These are phyloP conservation scores for Heliopora coerulea DNA, from an alignment of 92 coral and sea anemone genomes.

Conservation along the genomic window DNA sequence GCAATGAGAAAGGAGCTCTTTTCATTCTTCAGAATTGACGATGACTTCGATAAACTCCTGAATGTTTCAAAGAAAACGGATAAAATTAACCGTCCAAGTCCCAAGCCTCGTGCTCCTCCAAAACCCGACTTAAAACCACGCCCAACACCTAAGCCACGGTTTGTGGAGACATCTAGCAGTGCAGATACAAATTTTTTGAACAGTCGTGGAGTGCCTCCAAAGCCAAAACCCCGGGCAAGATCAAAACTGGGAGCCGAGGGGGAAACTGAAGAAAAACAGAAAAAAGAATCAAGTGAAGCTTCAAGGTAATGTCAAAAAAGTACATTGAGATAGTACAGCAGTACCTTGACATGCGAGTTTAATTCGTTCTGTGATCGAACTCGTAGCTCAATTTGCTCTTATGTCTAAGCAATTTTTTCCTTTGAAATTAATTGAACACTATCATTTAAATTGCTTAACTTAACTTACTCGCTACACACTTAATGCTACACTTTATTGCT, in stretches of 20 bases:
- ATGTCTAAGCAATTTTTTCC: too few species aligned
- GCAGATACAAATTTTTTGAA: constrained; percentile 60
- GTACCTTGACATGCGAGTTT: too few species aligned
- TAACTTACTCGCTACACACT: too few species aligned
- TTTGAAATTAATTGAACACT: too few species aligned
- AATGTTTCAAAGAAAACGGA: constrained; percentile 58
- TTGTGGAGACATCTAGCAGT: constrained; percentile 70
- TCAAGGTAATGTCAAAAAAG: neutral
- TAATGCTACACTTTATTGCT: too few species aligned
- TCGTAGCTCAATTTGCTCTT: too few species aligned
- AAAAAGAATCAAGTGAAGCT: neutral
- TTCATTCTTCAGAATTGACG: constrained; percentile 86
- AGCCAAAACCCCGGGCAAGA: constrained; percentile 37
- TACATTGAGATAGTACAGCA: too few species aligned
- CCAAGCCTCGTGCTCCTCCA: constrained; percentile 54
- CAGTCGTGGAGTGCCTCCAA: constrained; percentile 29
- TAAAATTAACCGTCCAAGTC: constrained; percentile 60
- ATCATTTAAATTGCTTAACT: too few species aligned
- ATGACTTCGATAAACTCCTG: constrained; percentile 85
- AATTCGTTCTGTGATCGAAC: too few species aligned
- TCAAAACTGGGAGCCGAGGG: neutral
- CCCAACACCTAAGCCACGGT: constrained; percentile 85
- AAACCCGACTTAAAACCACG: constrained; percentile 94
- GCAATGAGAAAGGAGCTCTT: too few species aligned
- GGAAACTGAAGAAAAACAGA: neutral